Evolutionary conservation across 2,888 invertebrate genomes (phyloP), one percentile per base, ranked within the genome.

Genomic region (Ichneumoninae sp.): DNA sequence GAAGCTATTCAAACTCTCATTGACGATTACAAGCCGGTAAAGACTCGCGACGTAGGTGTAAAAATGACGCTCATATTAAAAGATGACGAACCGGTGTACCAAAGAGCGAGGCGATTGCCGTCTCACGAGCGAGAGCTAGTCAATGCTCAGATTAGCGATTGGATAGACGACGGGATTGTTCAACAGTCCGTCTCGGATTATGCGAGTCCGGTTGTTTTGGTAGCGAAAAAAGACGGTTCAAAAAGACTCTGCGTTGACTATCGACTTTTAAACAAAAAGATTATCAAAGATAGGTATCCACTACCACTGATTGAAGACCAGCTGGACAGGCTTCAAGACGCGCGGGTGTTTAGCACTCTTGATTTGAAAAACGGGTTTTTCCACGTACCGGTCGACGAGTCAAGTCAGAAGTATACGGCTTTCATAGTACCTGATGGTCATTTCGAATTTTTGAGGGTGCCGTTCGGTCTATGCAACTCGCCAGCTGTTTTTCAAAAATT

Each of bases 201-300:
- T 75, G 87, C 91, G 19, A 90, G 88, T 50, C 85, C 89, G 6
- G 87, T 47, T 13, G 47, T 47, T 4, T 47, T 47, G 47, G 47
- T 47, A 47, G 47, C 47, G 13, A 47, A 47, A 47, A 47, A 47
- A 13, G 47, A 47, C 8, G 87, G 88, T 8, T 54, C 78, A 19
- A 66, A 76, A 7, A 74, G 89, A 22, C 63, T 89, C 8, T 93
- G 93, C 83, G 89, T 94, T 0, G 93, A 94, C 80, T 94, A 91
- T 81, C 75, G 93, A 19, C 79, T 84, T 26, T 57, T 93, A 1
- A 94, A 94, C 85, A 82, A 82, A 47, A 89, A 90, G 83, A 89
- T 91, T 0, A 76, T 88, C 8, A 89, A 87, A 83, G 87, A 47
- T 13, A 47, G 47, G 47, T 47, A 47, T 47, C 47, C 13, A 0